Base-by-base conservation (phyloP, 2,888 invertebrate genomes). In the Eupithecia vulgata region DNA sequence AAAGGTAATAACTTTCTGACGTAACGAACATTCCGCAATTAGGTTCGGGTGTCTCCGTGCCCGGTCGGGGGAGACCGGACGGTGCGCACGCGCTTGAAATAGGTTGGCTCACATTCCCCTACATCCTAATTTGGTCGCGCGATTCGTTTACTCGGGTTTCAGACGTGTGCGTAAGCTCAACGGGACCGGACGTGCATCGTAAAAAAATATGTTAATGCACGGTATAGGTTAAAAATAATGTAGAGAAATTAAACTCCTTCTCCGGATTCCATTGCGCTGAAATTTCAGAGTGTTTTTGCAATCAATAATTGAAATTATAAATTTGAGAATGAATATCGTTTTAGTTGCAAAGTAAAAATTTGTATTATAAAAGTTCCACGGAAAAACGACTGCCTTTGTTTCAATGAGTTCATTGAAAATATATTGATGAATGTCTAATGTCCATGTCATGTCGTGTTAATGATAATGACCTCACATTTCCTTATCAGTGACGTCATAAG, bases 41-140 rank as follows among this genome's bases (percentile, higher is more conserved):
- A 91, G 90, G 83, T 87, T 90, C 91, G 91, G 89, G 85, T 79
- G 87, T 80, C 85, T 74, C 89, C 92, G 91, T 81, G 76, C 75
- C 79, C 72, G 78, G 68, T 90, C 91, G 91, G 86, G 77, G 48
- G 79, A 71, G 21, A 15, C 66, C 68, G 74, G 71, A 86, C 88
- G 89, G 87, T 78, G 87, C 90, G 91, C 90, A 85, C 84, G 90
- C 89, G 90, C 86, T 90, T 89, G 91, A 94, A 94, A 94, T 93
- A 93, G 91, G 86, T 88, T 84, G 84, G 88, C 85, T 81, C 85
- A 81, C 81, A 85, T 83, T 86, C 84, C 80, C 85, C 79, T 90
- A 88, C 87, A 88, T 89, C 95, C 95, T 95, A 95, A 95, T 95
- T 95, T 95, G 95, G 95, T 92, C 88, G 88, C 90, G 87, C 85